Conservation (phyloP, 2,888 invertebrate species). For the Ashinkailepas kermadecensis region DNA sequence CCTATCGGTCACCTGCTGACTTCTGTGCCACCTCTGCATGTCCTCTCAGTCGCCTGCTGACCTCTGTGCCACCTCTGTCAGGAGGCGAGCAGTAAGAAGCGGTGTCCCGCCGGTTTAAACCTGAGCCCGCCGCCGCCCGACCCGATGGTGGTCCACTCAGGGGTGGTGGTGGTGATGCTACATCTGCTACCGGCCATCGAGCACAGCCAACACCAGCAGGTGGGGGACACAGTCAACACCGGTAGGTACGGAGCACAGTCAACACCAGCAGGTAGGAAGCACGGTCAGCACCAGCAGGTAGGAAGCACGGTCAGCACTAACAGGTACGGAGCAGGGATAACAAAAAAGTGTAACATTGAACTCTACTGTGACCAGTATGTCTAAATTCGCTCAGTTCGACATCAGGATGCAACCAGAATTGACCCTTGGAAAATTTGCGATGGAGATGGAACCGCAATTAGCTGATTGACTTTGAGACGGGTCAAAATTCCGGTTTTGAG, state of each 20-base stretch:
- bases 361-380: no score
- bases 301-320: constrained; percentile 47
- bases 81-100: constrained; percentile 45
- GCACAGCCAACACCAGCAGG: constrained; percentile 45
- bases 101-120: constrained; percentile 60
- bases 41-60: no score
- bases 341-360: no score
- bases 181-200: constrained; percentile 81
- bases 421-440: no score
- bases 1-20: no score
- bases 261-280: constrained; percentile 42
- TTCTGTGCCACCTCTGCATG: no score
- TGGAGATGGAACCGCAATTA: no score
- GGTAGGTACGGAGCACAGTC: constrained; percentile 49
- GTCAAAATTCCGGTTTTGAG: no score
- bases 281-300: no score
- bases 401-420: no score
- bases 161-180: constrained; percentile 75
- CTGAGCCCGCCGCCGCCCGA: constrained; percentile 63
- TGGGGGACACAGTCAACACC: constrained; percentile 31
- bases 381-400: no score
- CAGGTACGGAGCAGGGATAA: constrained; percentile 38
- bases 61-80: neutral
- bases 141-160: constrained; percentile 89
- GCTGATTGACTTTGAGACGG: no score